phyloP scores from a whole-genome alignment of 2,888 invertebrate species.

The Tenodera sinensis region DNA sequence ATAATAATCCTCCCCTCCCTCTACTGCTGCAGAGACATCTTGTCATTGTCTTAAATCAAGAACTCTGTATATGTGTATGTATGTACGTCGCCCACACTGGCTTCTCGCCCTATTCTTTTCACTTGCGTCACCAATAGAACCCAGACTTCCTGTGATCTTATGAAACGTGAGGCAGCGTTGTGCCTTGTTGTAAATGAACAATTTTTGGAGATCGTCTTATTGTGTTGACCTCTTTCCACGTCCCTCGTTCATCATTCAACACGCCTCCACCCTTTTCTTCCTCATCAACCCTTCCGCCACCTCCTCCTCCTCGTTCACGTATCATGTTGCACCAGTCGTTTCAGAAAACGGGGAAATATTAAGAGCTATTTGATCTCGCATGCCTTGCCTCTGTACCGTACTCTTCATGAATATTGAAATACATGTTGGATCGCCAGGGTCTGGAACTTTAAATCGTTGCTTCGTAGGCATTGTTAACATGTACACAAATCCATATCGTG shows the following conservation, averaged over 20 bases:
- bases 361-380: background rate
- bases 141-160: background rate
- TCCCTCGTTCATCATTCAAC: background rate
- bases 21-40: background rate
- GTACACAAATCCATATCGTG: too few relatives aligned
- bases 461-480: too few relatives aligned
- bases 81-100: background rate
- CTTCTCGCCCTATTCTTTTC: background rate
- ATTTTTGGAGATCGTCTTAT: background rate
- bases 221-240: background rate
- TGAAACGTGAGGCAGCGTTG: background rate
- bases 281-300: background rate
- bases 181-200: background rate
- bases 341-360: background rate
- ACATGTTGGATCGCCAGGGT: too few relatives aligned
- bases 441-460: too few relatives aligned
- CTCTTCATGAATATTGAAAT: background rate
- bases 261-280: background rate
- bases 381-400: background rate
- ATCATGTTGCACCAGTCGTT: slow-evolving; percentile 1
- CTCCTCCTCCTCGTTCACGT: background rate
- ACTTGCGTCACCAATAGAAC: background rate
- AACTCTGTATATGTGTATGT: background rate
- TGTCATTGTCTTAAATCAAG: background rate
- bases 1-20: background rate